Base-by-base conservation (phyloP, 2,888 invertebrate genomes). In the Cheiracanthium punctorium region DNA sequence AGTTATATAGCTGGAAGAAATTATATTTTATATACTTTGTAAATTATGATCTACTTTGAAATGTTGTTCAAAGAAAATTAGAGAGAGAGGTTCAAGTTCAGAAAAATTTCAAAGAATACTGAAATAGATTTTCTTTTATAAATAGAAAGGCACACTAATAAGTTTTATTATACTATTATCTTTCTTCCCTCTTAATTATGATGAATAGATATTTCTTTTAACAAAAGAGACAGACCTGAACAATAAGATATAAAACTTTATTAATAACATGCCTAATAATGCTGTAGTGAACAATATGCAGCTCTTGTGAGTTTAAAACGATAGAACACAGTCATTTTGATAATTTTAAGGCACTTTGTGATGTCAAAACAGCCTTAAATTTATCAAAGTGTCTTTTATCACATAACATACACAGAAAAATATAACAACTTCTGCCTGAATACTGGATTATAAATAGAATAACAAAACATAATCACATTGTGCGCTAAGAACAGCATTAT, bases 401-500 rank as follows among this genome's bases (percentile, higher is more conserved):
- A 37, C n/a, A 32, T 58, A 84, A 58, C 79, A 48, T 67, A 58
- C 24, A 58, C 5, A 58, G 24, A 58, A 58, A 58, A 58, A 24
- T 58, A 58, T 58, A 58, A 58, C 58, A 58, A 5, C 24, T 48
- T 58, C 20, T 58, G 20, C 33, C 71, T 76, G 29, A 82, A 72
- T 75, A 71, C 65, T 30, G 69, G 43, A 75, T 69, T 33, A 74
- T 14, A 79, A 77, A 73, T 41, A 72, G 64, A 65, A 52, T 69
- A 85, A 79, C 74, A 80, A 80, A 76, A 86, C 70, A 73, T 73
- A 86, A 80, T 73, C 71, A 76, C 71, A 80, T 86, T 86, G 85
- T 86, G 85, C 85, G 85, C 80, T 86, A 80, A 80, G 58, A 80
- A 86, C 85, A 86, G 85, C 85, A 74, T 85, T 86, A 86, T 86